A percentile compares a stretch with the other conserved stretches of the same genome.
phyloP scores from a whole-genome alignment of 2,113 vertebrate genomes.

The Origma solitaria region DNA sequence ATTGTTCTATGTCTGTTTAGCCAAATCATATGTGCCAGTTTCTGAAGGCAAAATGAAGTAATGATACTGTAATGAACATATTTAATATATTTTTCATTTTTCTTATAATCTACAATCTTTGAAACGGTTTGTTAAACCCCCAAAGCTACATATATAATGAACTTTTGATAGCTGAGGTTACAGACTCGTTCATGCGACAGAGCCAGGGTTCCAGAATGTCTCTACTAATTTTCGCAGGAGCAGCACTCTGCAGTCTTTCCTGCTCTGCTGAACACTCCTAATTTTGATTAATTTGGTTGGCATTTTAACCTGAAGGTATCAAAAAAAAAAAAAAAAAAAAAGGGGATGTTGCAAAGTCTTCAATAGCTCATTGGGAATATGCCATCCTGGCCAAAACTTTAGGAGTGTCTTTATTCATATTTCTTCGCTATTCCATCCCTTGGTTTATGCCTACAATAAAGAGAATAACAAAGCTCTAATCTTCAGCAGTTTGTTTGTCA shows the following conservation, averaged over 20 bases:
- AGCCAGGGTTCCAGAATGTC: background rate
- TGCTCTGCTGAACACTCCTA: background rate
- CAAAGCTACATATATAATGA: background rate
- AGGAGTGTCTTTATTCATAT: background rate
- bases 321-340: background rate
- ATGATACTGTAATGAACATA: background rate
- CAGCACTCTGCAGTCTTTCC: background rate
- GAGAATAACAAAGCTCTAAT: background rate
- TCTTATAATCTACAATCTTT: background rate
- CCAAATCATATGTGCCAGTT: background rate
- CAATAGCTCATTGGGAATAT: background rate
- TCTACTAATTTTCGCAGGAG: background rate
- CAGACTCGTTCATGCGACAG: accelerated
- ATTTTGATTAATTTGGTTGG: background rate
- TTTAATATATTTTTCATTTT: conserved; percentile 14
- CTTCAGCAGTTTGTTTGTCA: background rate
- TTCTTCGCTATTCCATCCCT: background rate
- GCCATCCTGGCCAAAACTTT: background rate
- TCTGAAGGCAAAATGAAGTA: background rate
- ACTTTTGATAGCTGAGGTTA: background rate
- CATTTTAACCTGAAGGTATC: background rate
- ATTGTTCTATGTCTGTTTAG: background rate
- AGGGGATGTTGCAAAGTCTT: background rate
- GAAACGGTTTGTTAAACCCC: background rate
- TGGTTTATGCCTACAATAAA: background rate